Conservation (phyloP, 2,113 vertebrate species). For the Bufo gargarizans region DNA sequence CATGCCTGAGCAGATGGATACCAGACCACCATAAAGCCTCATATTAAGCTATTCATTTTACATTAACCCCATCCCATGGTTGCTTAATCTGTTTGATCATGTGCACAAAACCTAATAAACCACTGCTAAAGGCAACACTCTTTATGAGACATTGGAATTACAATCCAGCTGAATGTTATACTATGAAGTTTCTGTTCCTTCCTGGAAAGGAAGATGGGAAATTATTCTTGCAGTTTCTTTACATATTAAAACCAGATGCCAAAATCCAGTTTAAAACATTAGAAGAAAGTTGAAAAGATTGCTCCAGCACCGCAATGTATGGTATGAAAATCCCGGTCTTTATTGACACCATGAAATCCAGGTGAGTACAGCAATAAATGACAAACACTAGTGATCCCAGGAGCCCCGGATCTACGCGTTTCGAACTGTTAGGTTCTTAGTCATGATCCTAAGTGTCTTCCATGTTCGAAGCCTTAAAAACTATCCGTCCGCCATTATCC, state of each 20-base stretch:
- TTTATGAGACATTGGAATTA: constrained; percentile 41
- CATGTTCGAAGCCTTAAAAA: too few species aligned
- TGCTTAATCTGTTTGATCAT: constrained; percentile 55
- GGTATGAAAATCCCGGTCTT: too few species aligned
- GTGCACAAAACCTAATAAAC: constrained; percentile 55
- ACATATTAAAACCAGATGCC: constrained; percentile 34
- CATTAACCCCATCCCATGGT: constrained; percentile 39
- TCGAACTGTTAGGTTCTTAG: too few species aligned
- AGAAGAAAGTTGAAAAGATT: too few species aligned
- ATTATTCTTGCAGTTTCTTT: constrained; percentile 33
- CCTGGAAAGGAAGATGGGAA: constrained; percentile 39
- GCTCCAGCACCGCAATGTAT: too few species aligned
- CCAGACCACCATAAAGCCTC: constrained; percentile 47
- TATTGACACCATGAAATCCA: too few species aligned
- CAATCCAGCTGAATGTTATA: constrained; percentile 35
- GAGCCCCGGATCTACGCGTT: too few species aligned
- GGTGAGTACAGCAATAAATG: too few species aligned
- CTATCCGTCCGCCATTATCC: too few species aligned
- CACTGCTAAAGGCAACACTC: constrained; percentile 47
- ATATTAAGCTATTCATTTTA: constrained; percentile 48
- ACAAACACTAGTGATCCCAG: too few species aligned
- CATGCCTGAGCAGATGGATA: constrained; percentile 38
- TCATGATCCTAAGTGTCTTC: too few species aligned
- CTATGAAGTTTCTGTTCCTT: constrained; percentile 43
- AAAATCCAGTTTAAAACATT: constrained; percentile 21